Evolutionary conservation across 2,797 vertebrate genomes (phyloP), one percentile per base, ranked within the genome.

Genomic region (Sylvilagus floridanus): DNA sequence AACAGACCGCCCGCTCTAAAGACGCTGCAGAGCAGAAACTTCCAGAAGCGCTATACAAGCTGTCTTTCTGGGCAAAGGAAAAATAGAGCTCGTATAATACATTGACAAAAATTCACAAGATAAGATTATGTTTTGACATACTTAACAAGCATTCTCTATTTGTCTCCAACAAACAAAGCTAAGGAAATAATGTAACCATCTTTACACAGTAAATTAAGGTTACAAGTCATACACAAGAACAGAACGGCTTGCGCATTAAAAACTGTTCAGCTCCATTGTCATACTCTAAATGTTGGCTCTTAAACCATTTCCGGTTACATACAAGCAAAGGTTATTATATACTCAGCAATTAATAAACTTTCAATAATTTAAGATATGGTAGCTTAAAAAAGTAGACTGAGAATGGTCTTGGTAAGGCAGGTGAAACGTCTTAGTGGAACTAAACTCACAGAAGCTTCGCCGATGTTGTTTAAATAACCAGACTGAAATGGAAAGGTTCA

Each of bases 151-250:
- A 99, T 99, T 99, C 98, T 99, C 99, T 99, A 99, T 99, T 99
- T 99, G 99, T 99, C 98, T 99, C 98, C 99, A 99, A 99, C 98
- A 99, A 99, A 99, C 98, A 99, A 99, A 99, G 99, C 99, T 99
- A 99, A 99, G 98, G 98, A 99, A 98, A 98, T 98, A 99, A 99
- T 99, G 99, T 99, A 99, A 99, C 99, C 99, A 99, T 99, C 99
- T 99, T 99, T 99, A 99, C 99, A 99, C 99, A 99, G 99, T 99
- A 99, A 99, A 99, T 99, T 99, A 99, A 99, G 99, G 99, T 99
- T 99, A 99, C 99, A 99, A 99, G 99, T 99, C 98, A 99, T 99
- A 99, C 99, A 99, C 99, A 99, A 99, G 99, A 99, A 99, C 99
- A 99, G 99, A 99, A 99, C 99, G 99, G 99, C 99, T 99, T 99